phyloP scores from a whole-genome alignment of 2,113 vertebrate species.

The Pipra filicauda region DNA sequence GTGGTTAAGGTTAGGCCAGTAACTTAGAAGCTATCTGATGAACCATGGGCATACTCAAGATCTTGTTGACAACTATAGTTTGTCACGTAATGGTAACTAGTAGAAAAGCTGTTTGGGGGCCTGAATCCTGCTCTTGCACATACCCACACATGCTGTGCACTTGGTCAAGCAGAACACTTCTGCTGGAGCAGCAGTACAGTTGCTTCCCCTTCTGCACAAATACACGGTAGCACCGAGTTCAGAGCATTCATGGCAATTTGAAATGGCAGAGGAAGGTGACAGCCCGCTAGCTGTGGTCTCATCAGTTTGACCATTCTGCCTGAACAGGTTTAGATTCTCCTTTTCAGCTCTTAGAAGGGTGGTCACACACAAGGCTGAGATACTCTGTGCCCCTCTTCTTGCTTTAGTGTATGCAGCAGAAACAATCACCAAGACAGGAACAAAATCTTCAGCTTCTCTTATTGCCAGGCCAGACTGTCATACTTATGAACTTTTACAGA shows the following conservation, averaged over 20 bases:
- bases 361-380: background rate
- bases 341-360: background rate
- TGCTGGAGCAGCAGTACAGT: background rate
- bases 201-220: background rate
- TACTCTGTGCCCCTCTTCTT: background rate
- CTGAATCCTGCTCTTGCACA: background rate
- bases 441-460: background rate
- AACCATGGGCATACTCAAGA: background rate
- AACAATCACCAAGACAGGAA: background rate
- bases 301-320: background rate
- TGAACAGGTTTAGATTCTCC: background rate
- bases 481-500: background rate
- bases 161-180: background rate
- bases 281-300: background rate
- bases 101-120: background rate
- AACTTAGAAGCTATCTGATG: background rate
- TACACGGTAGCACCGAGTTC: rapidly evolving
- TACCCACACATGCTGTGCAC: background rate
- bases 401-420: background rate
- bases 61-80: background rate
- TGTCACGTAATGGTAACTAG: background rate
- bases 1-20: background rate
- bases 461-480: rapidly evolving
- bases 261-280: background rate
- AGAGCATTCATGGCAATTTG: background rate